Evolutionary conservation across 1,140 invertebrate genomes (phyloP).

Genomic region (Drosophila bocki): DNA sequence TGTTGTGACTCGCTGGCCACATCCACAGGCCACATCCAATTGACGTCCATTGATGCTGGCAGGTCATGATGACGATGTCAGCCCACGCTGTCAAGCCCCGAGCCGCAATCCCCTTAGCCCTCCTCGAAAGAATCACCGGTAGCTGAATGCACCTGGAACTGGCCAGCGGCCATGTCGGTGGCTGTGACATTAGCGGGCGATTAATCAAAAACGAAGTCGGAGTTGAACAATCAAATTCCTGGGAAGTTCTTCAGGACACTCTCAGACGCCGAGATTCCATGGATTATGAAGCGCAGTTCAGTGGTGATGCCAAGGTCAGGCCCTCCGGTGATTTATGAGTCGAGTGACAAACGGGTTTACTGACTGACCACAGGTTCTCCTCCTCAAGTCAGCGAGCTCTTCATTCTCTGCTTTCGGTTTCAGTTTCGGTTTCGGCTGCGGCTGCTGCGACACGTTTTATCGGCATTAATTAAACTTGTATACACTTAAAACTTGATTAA

Average conservation of each 20-base stretch:
- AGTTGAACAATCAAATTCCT: slow-evolving; percentile 57
- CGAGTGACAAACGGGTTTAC: slow-evolving; percentile 76
- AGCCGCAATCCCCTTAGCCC: neutral
- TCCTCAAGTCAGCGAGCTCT: slow-evolving; percentile 19
- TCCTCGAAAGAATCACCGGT: slow-evolving; percentile 16
- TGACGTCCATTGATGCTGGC: slow-evolving; percentile 74
- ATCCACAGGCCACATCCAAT: slow-evolving; percentile 60
- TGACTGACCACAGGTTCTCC: slow-evolving; percentile 30
- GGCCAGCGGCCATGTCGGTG: slow-evolving; percentile 24
- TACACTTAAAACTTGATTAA: slow-evolving; percentile 65
- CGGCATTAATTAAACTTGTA: slow-evolving; percentile 77
- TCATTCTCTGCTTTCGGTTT: slow-evolving; percentile 37
- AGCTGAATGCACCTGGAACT: slow-evolving; percentile 31
- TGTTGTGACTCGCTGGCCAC: slow-evolving; percentile 64
- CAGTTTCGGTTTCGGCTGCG: slow-evolving; percentile 14
- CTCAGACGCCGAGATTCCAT: slow-evolving; percentile 5
- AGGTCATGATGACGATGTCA: slow-evolving; percentile 51
- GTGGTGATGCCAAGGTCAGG: slow-evolving; percentile 60
- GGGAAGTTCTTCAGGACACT: slow-evolving; percentile 66
- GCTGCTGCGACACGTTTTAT: slow-evolving; percentile 61
- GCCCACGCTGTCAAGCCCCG: slow-evolving; percentile 47
- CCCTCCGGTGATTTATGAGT: slow-evolving; percentile 70
- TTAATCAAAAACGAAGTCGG: slow-evolving; percentile 56
- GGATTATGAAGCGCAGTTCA: slow-evolving; percentile 3
- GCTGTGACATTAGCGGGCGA: slow-evolving; percentile 66